phyloP scores from a whole-genome alignment of 2,888 invertebrate genomes.

The Drosophila imparisetae region DNA sequence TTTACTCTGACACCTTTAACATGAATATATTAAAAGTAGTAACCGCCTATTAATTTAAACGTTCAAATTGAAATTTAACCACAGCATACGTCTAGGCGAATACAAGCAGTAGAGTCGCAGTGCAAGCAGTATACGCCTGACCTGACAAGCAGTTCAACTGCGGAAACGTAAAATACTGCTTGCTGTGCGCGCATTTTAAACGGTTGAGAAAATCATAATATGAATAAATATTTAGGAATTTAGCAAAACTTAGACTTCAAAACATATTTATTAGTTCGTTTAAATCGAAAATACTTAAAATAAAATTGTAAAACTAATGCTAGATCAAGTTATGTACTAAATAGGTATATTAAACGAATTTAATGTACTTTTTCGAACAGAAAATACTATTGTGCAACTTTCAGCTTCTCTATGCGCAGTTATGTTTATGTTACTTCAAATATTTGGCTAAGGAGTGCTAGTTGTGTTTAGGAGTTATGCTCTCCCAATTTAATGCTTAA shows the following conservation, averaged over 20 bases:
- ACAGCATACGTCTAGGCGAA: constrained; percentile 31
- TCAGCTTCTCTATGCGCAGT: not conserved
- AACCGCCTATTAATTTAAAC: not conserved
- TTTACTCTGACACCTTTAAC: not conserved
- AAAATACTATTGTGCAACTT: not conserved
- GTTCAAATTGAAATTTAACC: not conserved
- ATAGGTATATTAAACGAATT: accelerated
- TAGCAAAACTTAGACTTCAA: not conserved
- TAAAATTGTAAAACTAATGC: accelerated
- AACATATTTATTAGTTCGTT: not conserved
- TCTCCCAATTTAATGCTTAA: not conserved
- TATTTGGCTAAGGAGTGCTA: not conserved
- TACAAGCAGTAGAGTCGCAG: constrained; percentile 11
- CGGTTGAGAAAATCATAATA: not conserved
- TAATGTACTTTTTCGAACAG: not conserved
- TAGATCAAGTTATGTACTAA: accelerated
- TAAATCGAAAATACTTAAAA: not conserved
- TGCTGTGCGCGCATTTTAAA: constrained; percentile 20
- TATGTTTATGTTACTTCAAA: not conserved
- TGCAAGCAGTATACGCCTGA: constrained; percentile 9
- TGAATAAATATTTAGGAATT: not conserved
- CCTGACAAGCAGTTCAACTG: constrained; percentile 9
- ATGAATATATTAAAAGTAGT: not conserved
- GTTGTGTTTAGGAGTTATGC: not conserved
- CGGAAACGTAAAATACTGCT: not conserved